Percentiles rank a stretch among this genome's conserved stretches.
Evolutionary conservation across 1,140 invertebrate species (phyloP).

Genomic region (Phocides pigmalion): DNA sequence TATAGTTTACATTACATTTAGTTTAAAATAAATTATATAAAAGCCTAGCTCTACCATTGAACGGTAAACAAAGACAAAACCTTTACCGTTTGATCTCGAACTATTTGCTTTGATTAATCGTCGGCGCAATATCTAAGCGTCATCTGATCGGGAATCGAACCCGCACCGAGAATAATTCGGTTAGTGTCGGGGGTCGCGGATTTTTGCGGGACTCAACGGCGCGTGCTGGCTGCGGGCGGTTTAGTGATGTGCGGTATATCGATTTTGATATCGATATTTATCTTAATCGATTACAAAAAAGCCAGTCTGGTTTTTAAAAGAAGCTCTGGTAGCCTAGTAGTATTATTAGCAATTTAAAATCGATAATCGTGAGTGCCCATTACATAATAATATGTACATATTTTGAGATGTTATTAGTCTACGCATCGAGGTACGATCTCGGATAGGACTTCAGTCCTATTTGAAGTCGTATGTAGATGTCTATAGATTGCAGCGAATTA

Average conservation of each 20-base stretch:
- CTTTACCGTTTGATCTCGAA: constrained; percentile 21
- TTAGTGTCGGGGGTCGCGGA: constrained; percentile 74
- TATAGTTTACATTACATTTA: no score
- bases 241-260: constrained; percentile 50
- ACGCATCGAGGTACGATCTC: no score
- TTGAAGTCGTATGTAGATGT: no score
- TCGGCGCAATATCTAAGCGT: constrained; percentile 43
- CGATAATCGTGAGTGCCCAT: no score
- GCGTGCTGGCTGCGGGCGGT: constrained; percentile 72
- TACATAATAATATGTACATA: no score
- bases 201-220: constrained; percentile 74
- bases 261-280: constrained; percentile 32
- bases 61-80: constrained; percentile 25
- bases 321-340: no score
- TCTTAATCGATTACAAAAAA: constrained; percentile 28
- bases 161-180: constrained; percentile 74
- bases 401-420: no score
- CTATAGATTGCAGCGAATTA: no score
- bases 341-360: no score
- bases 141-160: constrained; percentile 53
- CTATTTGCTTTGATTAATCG: constrained; percentile 39
- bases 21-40: not conserved
- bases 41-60: not conserved
- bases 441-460: no score
- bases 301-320: no score